Conservation (phyloP, 1,140 invertebrate species). For the Charaxes varanes region DNA sequence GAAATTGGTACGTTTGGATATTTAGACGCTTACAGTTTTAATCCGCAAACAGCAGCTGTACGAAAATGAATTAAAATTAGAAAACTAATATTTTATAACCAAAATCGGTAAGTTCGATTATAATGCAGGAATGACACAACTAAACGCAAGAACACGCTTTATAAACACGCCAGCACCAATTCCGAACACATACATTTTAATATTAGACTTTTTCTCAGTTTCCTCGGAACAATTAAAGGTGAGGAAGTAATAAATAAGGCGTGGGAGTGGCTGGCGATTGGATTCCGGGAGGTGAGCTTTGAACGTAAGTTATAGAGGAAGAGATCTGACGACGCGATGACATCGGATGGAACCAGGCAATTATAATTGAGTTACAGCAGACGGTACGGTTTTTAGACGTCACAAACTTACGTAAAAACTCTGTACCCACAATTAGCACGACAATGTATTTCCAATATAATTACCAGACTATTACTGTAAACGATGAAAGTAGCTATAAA, state of each 20-base stretch:
- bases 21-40: no score
- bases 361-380: conserved; percentile 24
- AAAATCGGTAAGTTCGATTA: no score
- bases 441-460: no score
- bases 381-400: not conserved
- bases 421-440: no score
- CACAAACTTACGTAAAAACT: not conserved
- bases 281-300: conserved; percentile 59
- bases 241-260: conserved; percentile 62
- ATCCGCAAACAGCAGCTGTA: no score
- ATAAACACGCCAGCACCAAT: no score
- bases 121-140: no score
- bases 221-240: conserved; percentile 56
- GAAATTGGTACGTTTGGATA: no score
- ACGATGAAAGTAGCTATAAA: no score
- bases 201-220: conserved; percentile 20
- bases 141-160: not conserved
- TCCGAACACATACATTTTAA: not conserved
- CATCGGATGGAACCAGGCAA: conserved; percentile 25
- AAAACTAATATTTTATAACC: no score
- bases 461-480: no score
- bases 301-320: conserved; percentile 43
- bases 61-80: no score
- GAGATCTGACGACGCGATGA: conserved; percentile 49
- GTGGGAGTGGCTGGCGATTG: conserved; percentile 45